Conservation (phyloP, 2,113 vertebrate genomes). For the Isurus oxyrinchus region DNA sequence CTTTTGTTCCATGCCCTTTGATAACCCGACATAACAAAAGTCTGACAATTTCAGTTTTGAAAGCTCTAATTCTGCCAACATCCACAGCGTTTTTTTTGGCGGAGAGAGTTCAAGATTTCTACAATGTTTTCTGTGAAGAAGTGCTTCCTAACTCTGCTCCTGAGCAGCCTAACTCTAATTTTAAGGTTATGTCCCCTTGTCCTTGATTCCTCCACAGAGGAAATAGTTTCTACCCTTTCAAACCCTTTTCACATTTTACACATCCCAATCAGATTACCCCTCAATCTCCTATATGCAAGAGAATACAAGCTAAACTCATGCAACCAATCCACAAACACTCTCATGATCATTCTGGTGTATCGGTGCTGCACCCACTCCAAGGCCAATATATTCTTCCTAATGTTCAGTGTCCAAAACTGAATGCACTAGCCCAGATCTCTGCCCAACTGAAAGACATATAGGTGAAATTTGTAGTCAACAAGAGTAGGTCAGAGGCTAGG, state of each 20-base stretch:
- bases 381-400: no score
- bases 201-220: neutral
- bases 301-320: no score
- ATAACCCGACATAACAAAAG: neutral
- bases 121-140: neutral
- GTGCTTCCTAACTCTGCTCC: neutral
- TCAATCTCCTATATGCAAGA: neutral
- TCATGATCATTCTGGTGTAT: no score
- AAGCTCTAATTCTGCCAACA: neutral
- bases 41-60: neutral
- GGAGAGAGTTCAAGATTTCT: neutral
- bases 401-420: no score
- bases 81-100: neutral
- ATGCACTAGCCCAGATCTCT: neutral
- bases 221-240: neutral
- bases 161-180: no score
- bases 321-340: no score
- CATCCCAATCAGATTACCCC: neutral
- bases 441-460: neutral
- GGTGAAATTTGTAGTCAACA: neutral
- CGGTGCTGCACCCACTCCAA: no score
- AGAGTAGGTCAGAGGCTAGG: no score
- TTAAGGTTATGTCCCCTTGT: neutral
- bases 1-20: neutral
- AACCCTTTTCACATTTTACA: neutral